Conservation (phyloP, 2,113 vertebrate genomes). For the Phainopepla nitens region DNA sequence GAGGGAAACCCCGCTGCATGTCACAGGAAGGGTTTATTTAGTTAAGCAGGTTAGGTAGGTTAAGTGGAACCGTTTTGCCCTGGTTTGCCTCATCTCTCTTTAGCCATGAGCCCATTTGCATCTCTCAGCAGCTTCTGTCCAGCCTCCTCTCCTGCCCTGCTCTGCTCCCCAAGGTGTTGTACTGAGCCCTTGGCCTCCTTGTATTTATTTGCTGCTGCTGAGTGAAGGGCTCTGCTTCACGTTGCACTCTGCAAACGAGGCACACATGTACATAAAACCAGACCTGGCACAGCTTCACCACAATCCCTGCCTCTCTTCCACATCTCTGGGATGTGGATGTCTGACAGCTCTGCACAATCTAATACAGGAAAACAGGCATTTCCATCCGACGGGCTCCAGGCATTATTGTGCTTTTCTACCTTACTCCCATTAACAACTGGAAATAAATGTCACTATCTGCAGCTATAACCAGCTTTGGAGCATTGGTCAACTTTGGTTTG, state of each 20-base stretch:
- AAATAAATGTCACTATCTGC: not conserved
- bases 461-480: not conserved
- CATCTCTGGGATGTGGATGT: not conserved
- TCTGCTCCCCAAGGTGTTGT: not conserved
- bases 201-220: conserved; percentile 32
- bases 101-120: not conserved
- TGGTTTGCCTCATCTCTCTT: not conserved
- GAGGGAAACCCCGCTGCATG: not conserved
- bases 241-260: not conserved
- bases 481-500: not conserved
- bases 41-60: conserved; percentile 32
- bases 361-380: not conserved
- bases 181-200: not conserved
- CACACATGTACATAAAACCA: not conserved
- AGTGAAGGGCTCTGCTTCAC: conserved; percentile 23
- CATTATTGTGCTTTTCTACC: not conserved
- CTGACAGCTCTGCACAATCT: not conserved
- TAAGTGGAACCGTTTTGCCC: conserved; percentile 37
- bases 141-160: not conserved
- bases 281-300: not conserved
- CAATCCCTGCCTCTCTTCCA: not conserved
- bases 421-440: not conserved
- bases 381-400: not conserved
- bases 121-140: not conserved
- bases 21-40: not conserved